phyloP scores from a whole-genome alignment of 2,797 vertebrate genomes.

The Tapirus indicus region DNA sequence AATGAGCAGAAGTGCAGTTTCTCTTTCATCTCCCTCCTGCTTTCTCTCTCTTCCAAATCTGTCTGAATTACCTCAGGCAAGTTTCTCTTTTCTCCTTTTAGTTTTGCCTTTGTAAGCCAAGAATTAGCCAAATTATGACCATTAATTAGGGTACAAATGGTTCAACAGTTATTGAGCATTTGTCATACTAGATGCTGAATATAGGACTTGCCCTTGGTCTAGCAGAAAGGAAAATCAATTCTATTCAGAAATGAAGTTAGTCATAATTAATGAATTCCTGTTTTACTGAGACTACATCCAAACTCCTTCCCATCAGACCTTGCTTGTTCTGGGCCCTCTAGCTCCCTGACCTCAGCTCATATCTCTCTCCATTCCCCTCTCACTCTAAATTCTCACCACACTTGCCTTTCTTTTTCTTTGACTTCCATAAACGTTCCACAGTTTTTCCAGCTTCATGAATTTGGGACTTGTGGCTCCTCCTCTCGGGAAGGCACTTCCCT shows the following conservation, averaged over 20 bases:
- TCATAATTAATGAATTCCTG: conserved; percentile 49
- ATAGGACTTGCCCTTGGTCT: conserved; percentile 5
- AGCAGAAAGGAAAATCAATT: conserved; percentile 39
- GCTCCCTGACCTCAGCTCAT: neutral
- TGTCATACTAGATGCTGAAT: conserved; percentile 28
- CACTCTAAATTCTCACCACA: neutral
- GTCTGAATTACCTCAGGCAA: conserved; percentile 20
- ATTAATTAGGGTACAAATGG: conserved; percentile 12
- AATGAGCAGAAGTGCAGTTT: neutral
- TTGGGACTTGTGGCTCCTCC: conserved; percentile 15
- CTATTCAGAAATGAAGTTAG: conserved; percentile 39
- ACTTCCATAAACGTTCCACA: neutral
- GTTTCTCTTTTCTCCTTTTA: conserved; percentile 49
- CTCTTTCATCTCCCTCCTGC: neutral
- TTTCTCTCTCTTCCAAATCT: conserved; percentile 22
- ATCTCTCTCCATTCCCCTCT: neutral
- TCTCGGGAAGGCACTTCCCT: conserved; percentile 7
- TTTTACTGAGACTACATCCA: conserved; percentile 33
- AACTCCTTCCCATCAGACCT: neutral
- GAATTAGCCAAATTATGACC: conserved; percentile 15
- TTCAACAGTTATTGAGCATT: conserved; percentile 14
- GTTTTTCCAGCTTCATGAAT: neutral
- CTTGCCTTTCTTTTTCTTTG: conserved; percentile 49
- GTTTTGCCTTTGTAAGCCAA: conserved; percentile 21
- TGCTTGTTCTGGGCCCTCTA: neutral